Base-by-base conservation (phyloP, 1,140 invertebrate genomes). In the Papilio machaon region DNA sequence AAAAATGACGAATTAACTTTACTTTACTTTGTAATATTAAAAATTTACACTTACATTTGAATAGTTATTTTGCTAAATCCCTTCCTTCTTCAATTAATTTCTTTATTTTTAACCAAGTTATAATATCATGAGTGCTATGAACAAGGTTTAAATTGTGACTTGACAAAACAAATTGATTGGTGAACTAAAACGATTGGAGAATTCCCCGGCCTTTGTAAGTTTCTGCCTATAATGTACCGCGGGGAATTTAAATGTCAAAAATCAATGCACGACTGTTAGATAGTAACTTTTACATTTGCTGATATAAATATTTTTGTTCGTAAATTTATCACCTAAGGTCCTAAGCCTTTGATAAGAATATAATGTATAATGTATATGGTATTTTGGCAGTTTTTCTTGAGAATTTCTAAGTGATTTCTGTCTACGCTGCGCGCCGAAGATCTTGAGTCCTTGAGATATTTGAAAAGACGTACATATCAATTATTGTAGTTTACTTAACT, bases 151-250 rank as follows among this genome's bases (percentile, higher is more conserved):
- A 76, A n/a, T 52, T 54, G 47, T 76, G 43, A 46, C 10, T 47
- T 74, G 19, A 30, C 15, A 49, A 46, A 47, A 76, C 23, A 73
- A 73, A 76, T 76, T 76, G 74, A 76, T 54, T 76, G 47, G 74
- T 76, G 74, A 76, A 76, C 74, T 76, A 49, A 76, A 76, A 23
- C 74, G 13, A 54, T 76, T 76, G 43, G 47, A 76, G 74, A 52
- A 76, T 76, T 52, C 74, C 74, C 74, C 19, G 43, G 23, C 4
- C 46, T 49, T 49, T 76, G 23, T 74, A 76, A 76, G 74, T 76
- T 76, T 52, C 74, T 76, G 74, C 43, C 43, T 76, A 19, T 54
- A 54, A 19, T 52, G 23, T 30, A 76, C 74, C 74, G 46, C 74
- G 11, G 23, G 46, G 74, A 19, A 76, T 76, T n/a, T 19, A 54